Evolutionary conservation across 1,140 invertebrate genomes (phyloP), one percentile per base, ranked within the genome.

Genomic region (Lasioglossum baleicum): DNA sequence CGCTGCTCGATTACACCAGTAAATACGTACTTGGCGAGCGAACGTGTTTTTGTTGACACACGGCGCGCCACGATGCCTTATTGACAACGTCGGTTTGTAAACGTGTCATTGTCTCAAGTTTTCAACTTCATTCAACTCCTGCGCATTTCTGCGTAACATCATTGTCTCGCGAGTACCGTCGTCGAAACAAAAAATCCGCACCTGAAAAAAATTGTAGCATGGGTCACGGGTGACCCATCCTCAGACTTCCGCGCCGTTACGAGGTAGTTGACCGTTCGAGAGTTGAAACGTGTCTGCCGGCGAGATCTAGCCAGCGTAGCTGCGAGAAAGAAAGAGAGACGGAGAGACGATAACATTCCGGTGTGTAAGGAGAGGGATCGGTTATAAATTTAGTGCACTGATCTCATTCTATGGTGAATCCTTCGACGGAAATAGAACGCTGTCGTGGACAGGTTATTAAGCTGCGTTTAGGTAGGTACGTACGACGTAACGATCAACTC

Each of bases 361-460:
- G 74, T 48, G 61, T 15, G 67, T 63, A 70, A 65, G 67, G 67
- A 82, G 69, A 82, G 75, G 76, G 81, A 68, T 65, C 65, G n/a
- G 68, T 76, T 74, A 81, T 88, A 89, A 89, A 88, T 88, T 89
- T 89, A 89, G 85, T 85, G 84, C 84, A 85, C 88, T 90, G 89
- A 89, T 89, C 88, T 89, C 87, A 89, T 89, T 89, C 86, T 86
- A 76, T 80, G 84, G 81, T 85, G 87, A 88, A 88, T 88, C 82
- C 83, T 70, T 72, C 63, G 84, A 83, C 87, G 80, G 84, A 90
- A 90, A 90, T 90, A 90, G 65, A 67, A 83, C 81, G 82, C 15
- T 53, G 67, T 42, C n/a, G 68, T 79, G 76, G 56, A 73, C 63
- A 40, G 31, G 48, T 79, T 72, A 65, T 79, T 79, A 79, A 72